Evolutionary conservation across 2,113 vertebrate genomes (phyloP), one percentile per base, ranked within the genome.

Genomic region (Epinephelus cyanopodus): DNA sequence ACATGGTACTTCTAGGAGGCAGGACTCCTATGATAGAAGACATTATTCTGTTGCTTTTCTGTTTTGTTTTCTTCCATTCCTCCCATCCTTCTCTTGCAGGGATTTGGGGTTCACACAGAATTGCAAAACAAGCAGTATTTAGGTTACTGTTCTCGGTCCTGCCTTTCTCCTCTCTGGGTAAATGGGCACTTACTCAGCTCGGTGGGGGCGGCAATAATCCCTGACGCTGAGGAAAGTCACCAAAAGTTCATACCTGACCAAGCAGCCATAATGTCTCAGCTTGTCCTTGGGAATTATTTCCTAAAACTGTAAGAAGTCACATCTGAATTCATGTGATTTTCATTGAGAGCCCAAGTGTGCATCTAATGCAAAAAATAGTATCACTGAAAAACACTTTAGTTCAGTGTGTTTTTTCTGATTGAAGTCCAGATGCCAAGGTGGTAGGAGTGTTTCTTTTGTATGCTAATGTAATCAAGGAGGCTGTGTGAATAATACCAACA

Each of bases 101-200:
- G 60, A 75, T 62, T 85, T 77, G 19, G 63, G 50, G 29, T 74
- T 71, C 45, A 72, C 60, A 72, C 13, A 67, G 33, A 85, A 77
- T 52, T 65, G 74, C 77, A 87, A 80, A 83, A 75, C 72, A 84
- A 78, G 65, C 71, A 57, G 64, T 79, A 74, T 86, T 78, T 81
- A 82, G 68, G 63, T 71, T 84, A 67, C 21, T 68, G 81, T 76
- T 47, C 53, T 67, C 25, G 58, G 27, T 65, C 50, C n/a, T 18
- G 54, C 73, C 18, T 71, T 50, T 75, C 62, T 69, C 45, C 29
- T 81, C 56, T 65, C n/a, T 82, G 69, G 27, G 74, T 87, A 89
- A 88, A 88, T 80, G 75, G 69, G 57, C 61, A 77, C 75, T 90
- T 81, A 84, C 61, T 87, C 86, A 83, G 76, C 82, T 68, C 47